Conservation (phyloP, 2,797 vertebrate genomes). For the Selene dorsalis region DNA sequence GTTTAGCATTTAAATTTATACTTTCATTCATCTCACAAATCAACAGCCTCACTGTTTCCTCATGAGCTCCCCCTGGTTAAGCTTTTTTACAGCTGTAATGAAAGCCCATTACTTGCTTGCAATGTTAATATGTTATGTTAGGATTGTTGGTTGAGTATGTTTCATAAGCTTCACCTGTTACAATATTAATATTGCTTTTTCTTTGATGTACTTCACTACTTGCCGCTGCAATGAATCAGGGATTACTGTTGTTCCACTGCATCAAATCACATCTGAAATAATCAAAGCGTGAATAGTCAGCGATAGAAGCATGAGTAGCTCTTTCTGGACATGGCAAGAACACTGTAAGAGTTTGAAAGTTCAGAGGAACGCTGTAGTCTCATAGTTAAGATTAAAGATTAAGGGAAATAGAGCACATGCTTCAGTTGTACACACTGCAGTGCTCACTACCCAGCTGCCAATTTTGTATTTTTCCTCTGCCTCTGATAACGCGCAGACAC, state of each 20-base stretch:
- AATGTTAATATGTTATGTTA: conserved; percentile 37
- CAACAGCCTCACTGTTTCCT: conserved; percentile 22
- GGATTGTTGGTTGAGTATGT: background rate
- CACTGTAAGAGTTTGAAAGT: background rate
- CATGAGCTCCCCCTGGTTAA: conserved; percentile 20
- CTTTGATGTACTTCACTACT: conserved; percentile 13
- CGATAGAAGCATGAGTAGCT: background rate
- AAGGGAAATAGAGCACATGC: background rate
- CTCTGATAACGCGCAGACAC: background rate
- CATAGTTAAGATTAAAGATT: conserved; percentile 4
- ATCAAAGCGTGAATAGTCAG: conserved; percentile 29
- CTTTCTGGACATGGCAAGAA: conserved; percentile 7
- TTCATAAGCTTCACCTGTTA: conserved; percentile 22
- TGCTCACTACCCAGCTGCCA: background rate
- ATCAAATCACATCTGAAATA: conserved; percentile 20
- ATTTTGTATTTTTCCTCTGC: conserved; percentile 2
- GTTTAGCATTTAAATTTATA: conserved; percentile 21
- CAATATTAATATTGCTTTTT: conserved; percentile 26
- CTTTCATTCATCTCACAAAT: conserved; percentile 41
- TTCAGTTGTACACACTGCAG: background rate
- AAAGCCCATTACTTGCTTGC: conserved; percentile 38
- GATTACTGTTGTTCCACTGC: conserved; percentile 28
- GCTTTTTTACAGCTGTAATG: conserved; percentile 42
- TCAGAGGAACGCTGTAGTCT: background rate
- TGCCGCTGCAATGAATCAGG: conserved; percentile 12